These are phyloP conservation scores for Odobenus rosmarus DNA, from an alignment of 2,113 vertebrate genomes.

Conservation along the genomic window DNA sequence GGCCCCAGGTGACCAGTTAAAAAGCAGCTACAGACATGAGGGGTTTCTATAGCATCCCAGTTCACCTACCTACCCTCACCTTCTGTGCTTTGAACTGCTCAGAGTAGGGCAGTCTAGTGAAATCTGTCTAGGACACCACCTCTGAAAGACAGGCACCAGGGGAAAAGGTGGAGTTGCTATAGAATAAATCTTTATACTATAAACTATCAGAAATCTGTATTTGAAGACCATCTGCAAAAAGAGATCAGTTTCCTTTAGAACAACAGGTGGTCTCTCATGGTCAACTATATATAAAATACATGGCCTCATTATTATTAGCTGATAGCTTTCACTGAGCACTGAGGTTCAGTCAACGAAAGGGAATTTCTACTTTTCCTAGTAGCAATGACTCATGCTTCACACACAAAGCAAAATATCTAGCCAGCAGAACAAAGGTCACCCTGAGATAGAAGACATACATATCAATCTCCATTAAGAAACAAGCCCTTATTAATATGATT, in stretches of 20 bases:
- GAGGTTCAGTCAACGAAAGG: slow-evolving; percentile 61
- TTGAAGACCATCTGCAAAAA: slow-evolving; percentile 76
- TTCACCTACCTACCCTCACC: slow-evolving; percentile 70
- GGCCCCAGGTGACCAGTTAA: slow-evolving; percentile 71
- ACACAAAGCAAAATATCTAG: slow-evolving; percentile 42
- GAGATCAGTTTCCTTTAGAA: slow-evolving; percentile 70
- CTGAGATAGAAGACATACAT: background rate
- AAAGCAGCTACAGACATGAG: slow-evolving; percentile 63
- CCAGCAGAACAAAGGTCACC: slow-evolving; percentile 40
- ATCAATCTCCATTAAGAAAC: background rate
- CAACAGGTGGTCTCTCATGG: slow-evolving; percentile 73
- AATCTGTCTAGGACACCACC: slow-evolving; percentile 67
- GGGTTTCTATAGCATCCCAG: slow-evolving; percentile 68
- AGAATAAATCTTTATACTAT: slow-evolving; percentile 72
- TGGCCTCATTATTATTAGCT: slow-evolving; percentile 67
- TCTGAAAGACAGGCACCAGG: slow-evolving; percentile 68
- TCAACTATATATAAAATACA: slow-evolving; percentile 68
- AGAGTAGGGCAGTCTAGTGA: slow-evolving; percentile 66
- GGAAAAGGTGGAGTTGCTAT: slow-evolving; percentile 68
- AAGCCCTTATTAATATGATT: background rate
- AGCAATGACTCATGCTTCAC: slow-evolving; percentile 55
- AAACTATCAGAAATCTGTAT: slow-evolving; percentile 74
- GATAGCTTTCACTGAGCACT: slow-evolving; percentile 51
- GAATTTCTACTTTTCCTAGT: slow-evolving; percentile 51
- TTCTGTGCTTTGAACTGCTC: slow-evolving; percentile 75